Evolutionary conservation across 64 coral and sea anemone genomes (phyloP), one percentile per base, ranked within the genome.

Genomic region (Montipora sp.): DNA sequence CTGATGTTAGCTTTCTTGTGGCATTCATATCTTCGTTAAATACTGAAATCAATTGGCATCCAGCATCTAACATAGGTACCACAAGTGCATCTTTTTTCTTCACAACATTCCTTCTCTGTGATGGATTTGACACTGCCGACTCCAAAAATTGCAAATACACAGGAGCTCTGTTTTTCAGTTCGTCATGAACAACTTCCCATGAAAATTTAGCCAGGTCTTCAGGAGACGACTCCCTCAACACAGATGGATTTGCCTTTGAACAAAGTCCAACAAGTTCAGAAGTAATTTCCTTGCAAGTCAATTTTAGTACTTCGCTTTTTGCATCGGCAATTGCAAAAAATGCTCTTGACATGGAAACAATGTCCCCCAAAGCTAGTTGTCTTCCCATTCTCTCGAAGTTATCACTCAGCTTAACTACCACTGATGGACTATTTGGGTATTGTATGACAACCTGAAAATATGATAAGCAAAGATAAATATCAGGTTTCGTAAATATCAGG

Each of bases 1-100:
- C 48, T 15, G 77, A 75, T 27, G 82, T 93, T 7, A 93, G 3
- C 3, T 77, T 59, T 5, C 78, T 51, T 68, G 60, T 78, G 6
- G 63, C 84, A 81, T 36, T 13, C n/a, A 81, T 74, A 12, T 63
- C 85, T 18, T 36, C 24, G 7, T 88, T 93, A 48, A 88, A 93
- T 22, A 93, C 15, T 43, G 92, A 55, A 53, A 93, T 46, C 0
- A 93, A 47, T 84, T 93, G 74, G 21, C 57, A 22, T 6, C 48
- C 83, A 73, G 91, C 91, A 93, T 80, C 75, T 47, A 20, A 79
- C 81, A 92, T 77, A 47, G 88, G 53, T 18, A 59, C 53, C 3
- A 49, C 1, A 15, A 90, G 12, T 8, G 88, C 59, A 48, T 27
- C 75, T 5, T 57, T 55, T 13, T 79, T 59, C 60, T 90, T 90